Base-by-base conservation (phyloP, 2,113 vertebrate genomes). In the Cnemophilus loriae region DNA sequence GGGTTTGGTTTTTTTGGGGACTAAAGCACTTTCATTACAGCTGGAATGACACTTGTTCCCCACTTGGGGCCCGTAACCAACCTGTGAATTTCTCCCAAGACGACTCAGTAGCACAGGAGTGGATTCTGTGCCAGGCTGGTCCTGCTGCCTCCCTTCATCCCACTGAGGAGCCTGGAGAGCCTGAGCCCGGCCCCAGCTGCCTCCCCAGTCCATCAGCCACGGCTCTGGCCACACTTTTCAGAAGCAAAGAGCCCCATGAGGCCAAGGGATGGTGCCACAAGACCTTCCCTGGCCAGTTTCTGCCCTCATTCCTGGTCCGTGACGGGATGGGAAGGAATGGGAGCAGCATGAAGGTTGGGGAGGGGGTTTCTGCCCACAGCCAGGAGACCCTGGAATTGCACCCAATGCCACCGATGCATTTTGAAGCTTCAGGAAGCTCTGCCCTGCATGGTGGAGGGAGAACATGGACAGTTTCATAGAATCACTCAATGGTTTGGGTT, bases 331-430 rank as follows among this genome's bases (percentile, higher is more conserved):
- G 24, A 26, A 60, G 49, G 63, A 39, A 7, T 0, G 1, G 56
- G 23, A 82, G 52, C 8, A 24, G 88, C 30, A 52, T 1, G 27
- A 39, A 49, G 32, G 42, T 56, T 33, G 37, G 24, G n/a, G 20
- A 28, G n/a, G 37, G 30, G 1, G 16, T 47, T 68, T 49, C 16
- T 87, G 41, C 42, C n/a, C 53, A n/a, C 59, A 53, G 59, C 35
- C 68, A 41, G 71, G 41, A 65, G 22, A 56, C 7, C 0, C 6
- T 56, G 57, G 33, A 27, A 73, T 22, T 46, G 27, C 28, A 84
- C 9, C 67, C 47, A 39, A 0, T 6, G 53, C 17, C 75, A 64
- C 5, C 1, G 1, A 27, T 2, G 3, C 2, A 2, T 28, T 56
- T 21, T 17, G 53, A n/a, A 63, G 35, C 42, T 20, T 73, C 23